A percentile compares a stretch with the other conserved stretches of the same genome.
Evolutionary conservation across 2,888 invertebrate species (phyloP).

Genomic region (Morpho deidamia): DNA sequence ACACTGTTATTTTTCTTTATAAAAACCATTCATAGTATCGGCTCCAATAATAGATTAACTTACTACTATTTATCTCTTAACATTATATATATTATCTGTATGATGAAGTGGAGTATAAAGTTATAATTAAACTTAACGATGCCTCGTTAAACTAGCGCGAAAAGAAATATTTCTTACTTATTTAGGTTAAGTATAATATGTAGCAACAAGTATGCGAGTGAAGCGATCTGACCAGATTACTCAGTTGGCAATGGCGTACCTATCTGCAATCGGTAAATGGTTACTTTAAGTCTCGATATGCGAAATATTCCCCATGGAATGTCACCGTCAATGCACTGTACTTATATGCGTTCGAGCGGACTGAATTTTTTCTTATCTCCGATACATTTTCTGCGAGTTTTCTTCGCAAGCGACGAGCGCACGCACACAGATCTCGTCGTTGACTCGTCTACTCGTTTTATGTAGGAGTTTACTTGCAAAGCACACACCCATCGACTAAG

Average conservation of each 20-base stretch:
- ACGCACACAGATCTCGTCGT: conserved; percentile 38
- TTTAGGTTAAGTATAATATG: conserved; percentile 73
- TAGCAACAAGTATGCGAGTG: conserved; percentile 62
- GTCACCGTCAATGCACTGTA: conserved; percentile 69
- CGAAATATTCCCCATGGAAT: conserved; percentile 69
- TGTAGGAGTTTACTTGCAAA: conserved; percentile 23
- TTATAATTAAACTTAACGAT: conserved; percentile 21
- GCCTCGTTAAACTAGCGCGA: conserved; percentile 16
- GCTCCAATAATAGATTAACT: not conserved
- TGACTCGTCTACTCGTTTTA: conserved; percentile 33
- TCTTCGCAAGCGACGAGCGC: conserved; percentile 56
- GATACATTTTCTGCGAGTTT: conserved; percentile 75
- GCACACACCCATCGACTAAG: not conserved
- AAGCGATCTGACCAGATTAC: conserved; percentile 73
- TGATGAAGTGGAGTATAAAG: not conserved
- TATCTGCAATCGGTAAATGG: conserved; percentile 76
- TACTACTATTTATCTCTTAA: not conserved
- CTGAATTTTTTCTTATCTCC: conserved; percentile 77
- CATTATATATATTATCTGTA: not conserved
- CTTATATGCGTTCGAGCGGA: conserved; percentile 67
- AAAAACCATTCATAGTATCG: not conserved
- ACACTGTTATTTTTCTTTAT: not conserved
- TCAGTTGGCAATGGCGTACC: conserved; percentile 71
- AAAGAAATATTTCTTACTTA: conserved; percentile 63
- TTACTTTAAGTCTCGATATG: conserved; percentile 74